phyloP scores from a whole-genome alignment of 1,140 invertebrate genomes.

The Orussus abietinus region DNA sequence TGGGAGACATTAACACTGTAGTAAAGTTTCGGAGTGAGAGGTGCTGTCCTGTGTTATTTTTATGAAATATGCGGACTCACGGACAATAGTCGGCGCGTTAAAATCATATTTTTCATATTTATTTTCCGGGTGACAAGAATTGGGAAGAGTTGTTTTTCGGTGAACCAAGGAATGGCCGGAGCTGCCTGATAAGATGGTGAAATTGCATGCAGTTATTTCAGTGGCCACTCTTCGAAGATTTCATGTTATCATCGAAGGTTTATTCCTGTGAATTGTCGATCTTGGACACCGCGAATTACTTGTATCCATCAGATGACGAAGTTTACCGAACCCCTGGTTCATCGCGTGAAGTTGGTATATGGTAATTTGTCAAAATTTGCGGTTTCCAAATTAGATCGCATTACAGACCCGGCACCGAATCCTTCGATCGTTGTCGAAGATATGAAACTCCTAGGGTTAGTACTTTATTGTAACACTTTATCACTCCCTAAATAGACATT shows the following conservation, averaged over 20 bases:
- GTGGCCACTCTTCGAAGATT: no score
- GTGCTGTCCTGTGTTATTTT: no score
- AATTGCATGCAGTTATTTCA: no score
- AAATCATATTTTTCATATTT: no score
- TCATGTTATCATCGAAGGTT: not conserved
- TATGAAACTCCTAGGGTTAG: constrained; percentile 27
- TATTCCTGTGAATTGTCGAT: not conserved
- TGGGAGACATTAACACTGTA: no score
- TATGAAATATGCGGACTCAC: no score
- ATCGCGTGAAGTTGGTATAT: constrained; percentile 19
- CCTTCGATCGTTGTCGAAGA: constrained; percentile 16
- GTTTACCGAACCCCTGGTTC: constrained; percentile 17
- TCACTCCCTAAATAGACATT: no score
- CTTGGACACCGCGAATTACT: not conserved
- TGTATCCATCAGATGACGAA: constrained; percentile 11
- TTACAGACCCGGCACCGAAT: not conserved
- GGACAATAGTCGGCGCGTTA: no score
- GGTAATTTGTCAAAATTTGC: constrained; percentile 14
- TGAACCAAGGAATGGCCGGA: not conserved
- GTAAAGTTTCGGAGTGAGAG: no score
- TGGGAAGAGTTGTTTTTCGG: not conserved
- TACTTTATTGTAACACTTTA: constrained; percentile 9
- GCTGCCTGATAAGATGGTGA: not conserved
- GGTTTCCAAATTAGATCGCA: not conserved
- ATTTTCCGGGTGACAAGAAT: no score